phyloP scores from a whole-genome alignment of 2,888 invertebrate genomes.

The Drosophila putrida region DNA sequence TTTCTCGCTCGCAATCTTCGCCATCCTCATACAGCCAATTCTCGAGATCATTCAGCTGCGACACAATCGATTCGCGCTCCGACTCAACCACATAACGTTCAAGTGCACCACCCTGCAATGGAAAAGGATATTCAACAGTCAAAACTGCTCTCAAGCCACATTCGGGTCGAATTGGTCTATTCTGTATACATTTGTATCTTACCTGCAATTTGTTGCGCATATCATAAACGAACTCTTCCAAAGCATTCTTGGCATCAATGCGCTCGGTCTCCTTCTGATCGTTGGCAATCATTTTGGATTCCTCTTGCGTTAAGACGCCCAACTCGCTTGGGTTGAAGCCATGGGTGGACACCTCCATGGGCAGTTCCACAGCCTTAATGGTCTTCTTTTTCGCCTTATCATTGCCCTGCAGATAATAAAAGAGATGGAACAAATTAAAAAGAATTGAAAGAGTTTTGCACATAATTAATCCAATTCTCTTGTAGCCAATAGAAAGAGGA shows the following conservation, averaged over 20 bases:
- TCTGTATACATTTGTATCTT: slow-evolving; percentile 6
- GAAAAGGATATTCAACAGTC: neutral
- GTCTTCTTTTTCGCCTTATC: slow-evolving; percentile 91
- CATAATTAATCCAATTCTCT: slow-evolving; percentile 13
- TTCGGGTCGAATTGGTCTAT: too few relatives aligned
- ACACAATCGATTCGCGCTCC: slow-evolving; percentile 88
- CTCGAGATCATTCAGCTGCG: slow-evolving; percentile 93
- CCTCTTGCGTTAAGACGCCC: slow-evolving; percentile 91
- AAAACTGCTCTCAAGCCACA: neutral
- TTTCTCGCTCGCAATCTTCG: slow-evolving; percentile 93
- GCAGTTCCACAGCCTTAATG: slow-evolving; percentile 93
- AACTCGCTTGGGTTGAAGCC: slow-evolving; percentile 91
- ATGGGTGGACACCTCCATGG: slow-evolving; percentile 91
- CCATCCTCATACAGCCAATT: slow-evolving; percentile 99
- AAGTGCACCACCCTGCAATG: slow-evolving; percentile 89
- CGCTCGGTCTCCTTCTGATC: slow-evolving; percentile 98
- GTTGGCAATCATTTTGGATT: slow-evolving; percentile 93
- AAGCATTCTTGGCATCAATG: slow-evolving; percentile 97
- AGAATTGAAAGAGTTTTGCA: slow-evolving; percentile 1
- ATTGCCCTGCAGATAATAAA: slow-evolving; percentile 79
- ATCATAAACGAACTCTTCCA: slow-evolving; percentile 99
- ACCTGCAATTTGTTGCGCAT: slow-evolving; percentile 93
- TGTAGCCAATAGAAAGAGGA: slow-evolving; percentile 59
- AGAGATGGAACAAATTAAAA: slow-evolving; percentile 10
- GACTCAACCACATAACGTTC: slow-evolving; percentile 91